Conservation (phyloP, 1,140 invertebrate species). For the Drosophila sp. region DNA sequence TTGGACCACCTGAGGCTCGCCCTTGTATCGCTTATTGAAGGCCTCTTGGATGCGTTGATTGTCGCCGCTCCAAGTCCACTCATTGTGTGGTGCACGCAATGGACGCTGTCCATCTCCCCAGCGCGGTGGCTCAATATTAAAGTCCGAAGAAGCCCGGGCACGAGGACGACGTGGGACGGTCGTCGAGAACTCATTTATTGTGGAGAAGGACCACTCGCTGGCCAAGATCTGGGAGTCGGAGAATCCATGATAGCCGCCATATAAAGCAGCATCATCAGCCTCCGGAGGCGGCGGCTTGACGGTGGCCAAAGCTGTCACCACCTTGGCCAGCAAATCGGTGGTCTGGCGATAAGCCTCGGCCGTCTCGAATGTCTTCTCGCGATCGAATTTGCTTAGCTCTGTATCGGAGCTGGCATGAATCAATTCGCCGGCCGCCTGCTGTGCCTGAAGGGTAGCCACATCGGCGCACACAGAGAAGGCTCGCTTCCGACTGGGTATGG, state of each 20-base stretch:
- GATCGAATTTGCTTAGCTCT: constrained; percentile 90
- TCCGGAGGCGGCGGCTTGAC: constrained; percentile 84
- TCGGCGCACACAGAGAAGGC: constrained; percentile 86
- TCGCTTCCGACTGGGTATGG: constrained; percentile 84
- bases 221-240: constrained; percentile 88
- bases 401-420: constrained; percentile 87
- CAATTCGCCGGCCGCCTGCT: constrained; percentile 29
- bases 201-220: constrained; percentile 85
- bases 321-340: constrained; percentile 88
- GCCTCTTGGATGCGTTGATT: constrained; percentile 81
- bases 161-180: constrained; percentile 84
- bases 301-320: constrained; percentile 89
- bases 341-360: constrained; percentile 87
- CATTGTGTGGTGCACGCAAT: constrained; percentile 54
- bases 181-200: constrained; percentile 77
- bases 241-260: constrained; percentile 86
- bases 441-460: constrained; percentile 34
- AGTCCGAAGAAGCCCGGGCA: constrained; percentile 83
- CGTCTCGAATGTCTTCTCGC: constrained; percentile 88
- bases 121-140: constrained; percentile 62
- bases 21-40: constrained; percentile 69
- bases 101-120: constrained; percentile 45
- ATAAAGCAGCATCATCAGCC: constrained; percentile 66
- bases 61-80: constrained; percentile 83
- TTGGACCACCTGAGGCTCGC: constrained; percentile 52